A percentile compares a stretch with the other conserved stretches of the same genome.
These are phyloP conservation scores for Sceloporus tristichus DNA, from an alignment of 2,113 vertebrate genomes.

Conservation along the genomic window DNA sequence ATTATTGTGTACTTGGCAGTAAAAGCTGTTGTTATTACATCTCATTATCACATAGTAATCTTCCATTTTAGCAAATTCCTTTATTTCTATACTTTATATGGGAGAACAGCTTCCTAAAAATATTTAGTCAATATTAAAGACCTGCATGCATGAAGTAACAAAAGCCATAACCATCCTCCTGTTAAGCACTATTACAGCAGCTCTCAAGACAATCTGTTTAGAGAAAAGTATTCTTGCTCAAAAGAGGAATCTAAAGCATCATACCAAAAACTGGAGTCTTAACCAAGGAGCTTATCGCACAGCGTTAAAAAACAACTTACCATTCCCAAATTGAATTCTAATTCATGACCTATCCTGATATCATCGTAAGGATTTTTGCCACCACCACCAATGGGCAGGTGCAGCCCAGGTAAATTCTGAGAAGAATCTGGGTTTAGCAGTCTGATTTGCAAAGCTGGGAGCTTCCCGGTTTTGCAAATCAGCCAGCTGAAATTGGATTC, in stretches of 20 bases:
- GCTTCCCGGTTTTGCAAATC: too few relatives aligned
- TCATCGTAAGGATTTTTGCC: too few relatives aligned
- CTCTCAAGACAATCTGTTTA: not conserved
- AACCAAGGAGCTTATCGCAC: not conserved
- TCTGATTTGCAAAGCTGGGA: too few relatives aligned
- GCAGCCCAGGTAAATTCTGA: too few relatives aligned
- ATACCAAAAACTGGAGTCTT: not conserved
- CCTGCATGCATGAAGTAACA: slow-evolving; percentile 7
- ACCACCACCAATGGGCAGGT: too few relatives aligned
- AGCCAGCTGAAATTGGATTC: too few relatives aligned
- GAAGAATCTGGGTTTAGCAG: too few relatives aligned
- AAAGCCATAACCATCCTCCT: not conserved
- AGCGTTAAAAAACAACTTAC: too few relatives aligned
- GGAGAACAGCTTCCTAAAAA: not conserved
- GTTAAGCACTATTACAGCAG: not conserved
- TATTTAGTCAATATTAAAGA: not conserved
- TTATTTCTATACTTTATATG: not conserved
- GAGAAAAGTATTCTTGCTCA: not conserved
- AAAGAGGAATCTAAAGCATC: accelerated
- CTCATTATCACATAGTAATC: not conserved
- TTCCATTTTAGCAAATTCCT: not conserved
- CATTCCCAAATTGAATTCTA: too few relatives aligned
- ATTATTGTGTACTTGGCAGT: not conserved
- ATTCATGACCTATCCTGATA: too few relatives aligned
- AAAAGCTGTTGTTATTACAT: not conserved